Evolutionary conservation across 2,113 vertebrate species (phyloP).

Genomic region (Pelobates fuscus): DNA sequence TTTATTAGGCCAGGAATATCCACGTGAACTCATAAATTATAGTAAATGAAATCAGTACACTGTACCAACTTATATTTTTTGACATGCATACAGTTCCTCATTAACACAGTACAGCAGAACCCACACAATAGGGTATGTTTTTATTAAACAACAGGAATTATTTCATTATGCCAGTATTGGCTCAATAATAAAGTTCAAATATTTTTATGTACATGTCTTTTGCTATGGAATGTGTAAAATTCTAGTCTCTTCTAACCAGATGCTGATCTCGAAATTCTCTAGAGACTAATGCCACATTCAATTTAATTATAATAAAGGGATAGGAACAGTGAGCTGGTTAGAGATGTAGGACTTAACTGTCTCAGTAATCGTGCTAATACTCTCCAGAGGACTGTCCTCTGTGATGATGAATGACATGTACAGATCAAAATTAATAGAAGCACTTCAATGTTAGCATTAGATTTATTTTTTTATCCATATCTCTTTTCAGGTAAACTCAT

Average conservation of each 20-base stretch:
- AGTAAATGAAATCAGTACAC: too few relatives aligned
- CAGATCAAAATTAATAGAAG: not conserved
- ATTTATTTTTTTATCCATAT: constrained; percentile 5
- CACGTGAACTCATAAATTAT: too few relatives aligned
- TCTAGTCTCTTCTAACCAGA: constrained; percentile 19
- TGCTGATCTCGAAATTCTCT: constrained; percentile 1
- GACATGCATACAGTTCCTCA: not conserved
- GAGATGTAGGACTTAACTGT: constrained; percentile 21
- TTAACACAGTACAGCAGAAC: not conserved
- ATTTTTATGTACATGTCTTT: not conserved
- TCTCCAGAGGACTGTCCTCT: not conserved
- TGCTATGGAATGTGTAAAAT: constrained; percentile 19
- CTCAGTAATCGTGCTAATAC: not conserved
- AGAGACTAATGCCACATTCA: constrained; percentile 31
- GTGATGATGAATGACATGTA: not conserved
- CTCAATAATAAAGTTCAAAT: not conserved
- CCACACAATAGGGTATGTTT: not conserved
- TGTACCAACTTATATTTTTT: too few relatives aligned
- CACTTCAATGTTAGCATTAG: not conserved
- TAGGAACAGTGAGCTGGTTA: constrained; percentile 14
- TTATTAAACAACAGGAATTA: constrained; percentile 10
- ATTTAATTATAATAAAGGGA: constrained; percentile 17
- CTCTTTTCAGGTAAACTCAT: not conserved
- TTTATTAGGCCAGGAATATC: too few relatives aligned
- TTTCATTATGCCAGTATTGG: constrained; percentile 9